Evolutionary conservation across 2,888 invertebrate genomes (phyloP), one percentile per base, ranked within the genome.

Genomic region (Octonoba sinensis): DNA sequence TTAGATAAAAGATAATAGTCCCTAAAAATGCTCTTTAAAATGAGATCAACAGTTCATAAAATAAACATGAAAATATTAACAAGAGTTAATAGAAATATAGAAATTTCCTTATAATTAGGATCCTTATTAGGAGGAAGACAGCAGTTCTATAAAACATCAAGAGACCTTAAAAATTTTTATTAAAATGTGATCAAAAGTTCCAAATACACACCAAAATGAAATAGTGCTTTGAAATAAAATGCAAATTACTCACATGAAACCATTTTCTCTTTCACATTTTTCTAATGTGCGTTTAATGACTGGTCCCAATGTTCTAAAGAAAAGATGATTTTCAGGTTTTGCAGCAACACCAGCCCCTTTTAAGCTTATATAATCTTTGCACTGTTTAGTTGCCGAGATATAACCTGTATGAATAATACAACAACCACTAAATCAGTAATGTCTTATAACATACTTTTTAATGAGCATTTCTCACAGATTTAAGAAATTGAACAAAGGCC

Each of bases 221-320:
- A 27, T 27, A 6, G 27, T 27, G 6, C 6, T 36, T 36, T 36
- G 36, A 36, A 36, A 36, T 36, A 36, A 36, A 36, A 3, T 36
- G 0, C 3, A 69, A 54, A 54, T 46, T 71, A 87, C 90, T 89
- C 87, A 92, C 91, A 92, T 92, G 84, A 92, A 90, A 74, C 91
- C 91, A 87, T 92, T 92, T 87, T 92, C 92, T 75, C 92, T 87
- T 85, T 91, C 91, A 87, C 92, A 92, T 86, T 92, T 92, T 82
- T 92, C 92, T 72, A 92, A 87, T 12, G 91, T 91, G 54, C 91
- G 87, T 83, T 90, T 90, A 18, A 92, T 89, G 65, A 91, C 87
- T 18, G 91, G 91, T 13, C 90, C 90, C 16, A 92, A 87, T 59
- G 90, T 89, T 83, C 90, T 89, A 87, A 92, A 92, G 87, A 92